A percentile compares a stretch with the other conserved stretches of the same genome.
These are phyloP conservation scores for Drosophila suboccidentalis DNA, from an alignment of 2,888 invertebrate genomes.

Conservation along the genomic window DNA sequence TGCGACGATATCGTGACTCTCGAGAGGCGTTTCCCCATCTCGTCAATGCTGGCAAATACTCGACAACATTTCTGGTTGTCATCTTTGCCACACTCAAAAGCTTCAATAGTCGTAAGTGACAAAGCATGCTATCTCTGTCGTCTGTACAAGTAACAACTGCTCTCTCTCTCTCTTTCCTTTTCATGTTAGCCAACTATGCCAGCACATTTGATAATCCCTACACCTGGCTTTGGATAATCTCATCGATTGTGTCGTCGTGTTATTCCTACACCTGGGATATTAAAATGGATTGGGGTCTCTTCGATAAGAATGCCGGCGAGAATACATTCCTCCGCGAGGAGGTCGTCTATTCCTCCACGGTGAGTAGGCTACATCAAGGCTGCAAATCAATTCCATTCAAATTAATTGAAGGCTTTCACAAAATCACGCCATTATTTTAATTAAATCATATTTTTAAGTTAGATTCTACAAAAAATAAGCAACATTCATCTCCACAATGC, in stretches of 20 bases:
- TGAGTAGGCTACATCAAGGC: conserved; percentile 86
- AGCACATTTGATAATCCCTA: conserved; percentile 92
- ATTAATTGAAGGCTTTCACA: too few relatives aligned
- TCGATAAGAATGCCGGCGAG: conserved; percentile 96
- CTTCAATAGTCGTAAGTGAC: conserved; percentile 88
- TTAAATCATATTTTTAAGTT: too few relatives aligned
- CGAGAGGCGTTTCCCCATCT: conserved; percentile 97
- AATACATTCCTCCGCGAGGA: conserved; percentile 97
- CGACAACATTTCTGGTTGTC: conserved; percentile 98
- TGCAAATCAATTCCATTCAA: background rate
- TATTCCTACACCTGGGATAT: conserved; percentile 99
- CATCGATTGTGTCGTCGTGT: conserved; percentile 94
- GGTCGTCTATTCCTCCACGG: conserved; percentile 96
- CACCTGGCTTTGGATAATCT: conserved; percentile 95
- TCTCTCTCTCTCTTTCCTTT: conserved; percentile 11
- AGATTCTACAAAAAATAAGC: too few relatives aligned
- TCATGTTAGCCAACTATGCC: conserved; percentile 86
- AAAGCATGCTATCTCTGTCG: background rate
- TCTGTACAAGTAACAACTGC: background rate
- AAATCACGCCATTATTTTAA: too few relatives aligned
- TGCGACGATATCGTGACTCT: conserved; percentile 97
- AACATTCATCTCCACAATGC: too few relatives aligned
- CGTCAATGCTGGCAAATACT: conserved; percentile 99
- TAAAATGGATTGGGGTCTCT: conserved; percentile 99
- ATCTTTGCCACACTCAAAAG: conserved; percentile 91